These are phyloP conservation scores for Atrina japonica DNA, from an alignment of 2,888 invertebrate species.

Conservation along the genomic window DNA sequence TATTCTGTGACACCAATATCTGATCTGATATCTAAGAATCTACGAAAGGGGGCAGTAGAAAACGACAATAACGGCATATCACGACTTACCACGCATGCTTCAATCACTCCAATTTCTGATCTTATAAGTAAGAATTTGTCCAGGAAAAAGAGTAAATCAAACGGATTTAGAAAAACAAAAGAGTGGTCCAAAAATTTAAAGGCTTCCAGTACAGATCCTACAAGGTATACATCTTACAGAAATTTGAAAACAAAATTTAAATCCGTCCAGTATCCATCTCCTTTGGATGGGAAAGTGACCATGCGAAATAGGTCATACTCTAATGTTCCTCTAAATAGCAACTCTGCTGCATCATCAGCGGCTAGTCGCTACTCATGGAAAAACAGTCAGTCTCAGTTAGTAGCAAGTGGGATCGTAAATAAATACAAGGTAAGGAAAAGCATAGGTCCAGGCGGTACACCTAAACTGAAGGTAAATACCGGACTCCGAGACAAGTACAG, in stretches of 20 bases:
- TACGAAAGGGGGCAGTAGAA: not conserved
- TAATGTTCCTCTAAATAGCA: too few species aligned
- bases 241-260: not conserved
- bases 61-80: not conserved
- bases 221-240: not conserved
- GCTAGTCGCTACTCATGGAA: constrained; percentile 5
- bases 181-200: not conserved
- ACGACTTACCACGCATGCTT: not conserved
- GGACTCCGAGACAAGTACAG: too few species aligned
- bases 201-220: not conserved
- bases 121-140: constrained; percentile 15
- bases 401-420: constrained; percentile 6
- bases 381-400: constrained; percentile 8
- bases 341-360: not conserved
- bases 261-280: not conserved
- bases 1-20: constrained; percentile 24
- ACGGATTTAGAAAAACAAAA: not conserved
- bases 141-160: not conserved
- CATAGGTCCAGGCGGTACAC: too few species aligned
- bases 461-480: too few species aligned
- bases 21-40: constrained; percentile 18
- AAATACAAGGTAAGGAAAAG: constrained; percentile 6
- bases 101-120: constrained; percentile 28
- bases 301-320: not conserved
- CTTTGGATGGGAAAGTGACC: not conserved